These are phyloP conservation scores for Galerucella pusilla DNA, from an alignment of 2,888 invertebrate species.

Conservation along the genomic window DNA sequence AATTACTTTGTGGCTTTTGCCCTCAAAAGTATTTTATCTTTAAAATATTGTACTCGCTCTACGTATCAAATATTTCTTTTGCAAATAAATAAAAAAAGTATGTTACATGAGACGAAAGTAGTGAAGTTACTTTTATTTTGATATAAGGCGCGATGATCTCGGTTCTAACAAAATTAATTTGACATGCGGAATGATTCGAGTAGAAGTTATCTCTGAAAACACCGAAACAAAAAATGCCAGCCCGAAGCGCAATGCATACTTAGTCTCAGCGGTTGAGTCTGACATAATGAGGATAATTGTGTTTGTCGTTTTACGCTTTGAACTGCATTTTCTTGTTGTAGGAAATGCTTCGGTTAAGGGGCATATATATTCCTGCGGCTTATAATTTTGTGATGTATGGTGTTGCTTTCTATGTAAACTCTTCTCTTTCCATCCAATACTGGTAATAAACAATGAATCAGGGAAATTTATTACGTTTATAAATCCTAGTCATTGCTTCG, in stretches of 20 bases:
- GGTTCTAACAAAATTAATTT: conserved; percentile 9
- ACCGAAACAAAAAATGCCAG: conserved; percentile 25
- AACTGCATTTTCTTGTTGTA: conserved; percentile 30
- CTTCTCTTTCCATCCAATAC: conserved; percentile 27
- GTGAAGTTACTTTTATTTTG: background rate
- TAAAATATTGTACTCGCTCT: too few species aligned
- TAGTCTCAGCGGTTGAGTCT: conserved; percentile 37
- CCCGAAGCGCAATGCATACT: conserved; percentile 31
- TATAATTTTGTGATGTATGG: conserved; percentile 41
- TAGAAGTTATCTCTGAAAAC: conserved; percentile 10
- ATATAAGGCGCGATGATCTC: background rate
- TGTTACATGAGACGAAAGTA: too few species aligned
- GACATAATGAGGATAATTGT: conserved; percentile 44
- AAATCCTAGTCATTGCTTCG: background rate
- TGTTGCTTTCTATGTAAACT: conserved; percentile 33
- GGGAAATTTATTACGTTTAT: conserved; percentile 20
- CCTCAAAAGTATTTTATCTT: too few species aligned
- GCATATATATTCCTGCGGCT: conserved; percentile 34
- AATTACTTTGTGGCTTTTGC: too few species aligned
- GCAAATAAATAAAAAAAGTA: too few species aligned
- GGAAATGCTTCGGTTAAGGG: conserved; percentile 34
- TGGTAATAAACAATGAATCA: conserved; percentile 24
- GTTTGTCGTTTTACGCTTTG: conserved; percentile 37
- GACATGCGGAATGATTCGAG: conserved; percentile 7
- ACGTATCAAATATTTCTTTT: too few species aligned